A percentile compares a stretch with the other conserved stretches of the same genome.
These are phyloP conservation scores for Limenitis camilla DNA, from an alignment of 2,888 invertebrate genomes.

Conservation along the genomic window DNA sequence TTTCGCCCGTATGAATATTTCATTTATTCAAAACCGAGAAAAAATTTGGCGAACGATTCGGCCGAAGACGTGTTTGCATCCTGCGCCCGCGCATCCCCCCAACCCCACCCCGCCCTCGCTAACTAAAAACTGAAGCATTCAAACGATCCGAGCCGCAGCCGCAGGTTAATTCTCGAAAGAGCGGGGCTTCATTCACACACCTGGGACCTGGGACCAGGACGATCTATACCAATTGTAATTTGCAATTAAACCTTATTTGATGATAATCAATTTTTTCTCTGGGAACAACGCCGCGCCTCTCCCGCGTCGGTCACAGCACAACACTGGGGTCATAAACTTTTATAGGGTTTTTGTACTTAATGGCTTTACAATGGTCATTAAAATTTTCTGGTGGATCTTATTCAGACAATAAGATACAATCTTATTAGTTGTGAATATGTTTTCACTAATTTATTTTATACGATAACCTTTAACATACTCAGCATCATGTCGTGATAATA, in stretches of 20 bases:
- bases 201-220: slow-evolving; percentile 11
- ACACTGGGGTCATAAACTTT: slow-evolving; percentile 23
- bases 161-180: slow-evolving; percentile 8
- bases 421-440: slow-evolving; percentile 12
- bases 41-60: slow-evolving; percentile 36
- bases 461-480: too few relatives aligned
- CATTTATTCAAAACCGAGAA: slow-evolving; percentile 53
- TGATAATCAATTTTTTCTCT: slow-evolving; percentile 25
- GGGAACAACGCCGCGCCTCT: slow-evolving; percentile 22
- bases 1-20: slow-evolving; percentile 49
- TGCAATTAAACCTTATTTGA: slow-evolving; percentile 28
- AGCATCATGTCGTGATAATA: too few relatives aligned
- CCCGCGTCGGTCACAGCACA: neutral
- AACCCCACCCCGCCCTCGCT: slow-evolving; percentile 15
- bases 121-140: slow-evolving; percentile 46
- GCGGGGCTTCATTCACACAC: slow-evolving; percentile 35
- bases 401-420: slow-evolving; percentile 5
- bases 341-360: slow-evolving; percentile 18
- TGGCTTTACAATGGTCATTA: slow-evolving; percentile 12
- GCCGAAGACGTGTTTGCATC: slow-evolving; percentile 39
- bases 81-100: neutral
- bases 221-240: slow-evolving; percentile 24
- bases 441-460: too few relatives aligned
- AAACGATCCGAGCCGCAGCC: slow-evolving; percentile 24
- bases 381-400: too few relatives aligned